These are phyloP conservation scores for Hemiprocne comata DNA, from an alignment of 2,113 vertebrate genomes.

Conservation along the genomic window DNA sequence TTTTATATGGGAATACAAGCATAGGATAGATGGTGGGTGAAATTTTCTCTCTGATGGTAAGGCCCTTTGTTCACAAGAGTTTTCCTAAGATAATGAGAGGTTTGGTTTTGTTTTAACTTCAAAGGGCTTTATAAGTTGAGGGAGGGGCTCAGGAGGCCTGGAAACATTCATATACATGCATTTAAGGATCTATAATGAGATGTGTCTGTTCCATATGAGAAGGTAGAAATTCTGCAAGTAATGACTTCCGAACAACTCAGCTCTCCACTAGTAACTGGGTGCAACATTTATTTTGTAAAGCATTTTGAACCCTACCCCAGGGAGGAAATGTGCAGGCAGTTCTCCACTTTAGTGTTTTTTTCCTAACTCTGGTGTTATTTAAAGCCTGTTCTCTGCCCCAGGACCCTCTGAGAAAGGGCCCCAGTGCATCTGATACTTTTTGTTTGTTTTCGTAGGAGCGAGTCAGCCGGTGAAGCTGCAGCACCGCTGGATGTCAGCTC, in stretches of 20 bases:
- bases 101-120: not conserved
- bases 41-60: not conserved
- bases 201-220: not conserved
- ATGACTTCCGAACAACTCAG: not conserved
- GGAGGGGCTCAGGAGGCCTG: not conserved
- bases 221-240: not conserved
- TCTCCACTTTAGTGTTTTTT: not conserved
- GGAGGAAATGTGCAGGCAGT: not conserved
- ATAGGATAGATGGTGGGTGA: not conserved
- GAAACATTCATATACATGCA: not conserved
- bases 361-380: not conserved
- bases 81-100: not conserved
- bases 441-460: not conserved
- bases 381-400: not conserved
- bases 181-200: not conserved
- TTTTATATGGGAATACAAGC: not conserved
- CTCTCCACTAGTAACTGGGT: not conserved
- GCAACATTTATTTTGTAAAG: rapidly evolving
- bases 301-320: not conserved
- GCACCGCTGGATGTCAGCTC: rapidly evolving
- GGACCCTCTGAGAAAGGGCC: not conserved
- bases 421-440: not conserved
- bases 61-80: not conserved
- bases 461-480: not conserved
- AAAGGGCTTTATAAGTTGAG: not conserved